Base-by-base conservation (phyloP, 2,797 vertebrate genomes). In the Hyperoplus lanceolatus region DNA sequence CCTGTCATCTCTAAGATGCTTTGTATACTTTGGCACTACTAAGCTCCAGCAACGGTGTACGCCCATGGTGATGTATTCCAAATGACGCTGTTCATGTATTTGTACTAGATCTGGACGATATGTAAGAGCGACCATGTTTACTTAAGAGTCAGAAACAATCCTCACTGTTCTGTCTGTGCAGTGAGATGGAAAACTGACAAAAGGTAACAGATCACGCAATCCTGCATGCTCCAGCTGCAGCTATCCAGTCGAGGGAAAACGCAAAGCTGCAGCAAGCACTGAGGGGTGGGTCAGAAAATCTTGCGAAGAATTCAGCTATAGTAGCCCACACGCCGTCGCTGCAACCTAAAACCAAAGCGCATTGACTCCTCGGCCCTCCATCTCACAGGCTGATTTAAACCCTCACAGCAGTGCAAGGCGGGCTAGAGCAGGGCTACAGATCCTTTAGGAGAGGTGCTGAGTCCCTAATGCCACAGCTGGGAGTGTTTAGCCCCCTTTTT, bases 391-490 rank as follows among this genome's bases (percentile, higher is more conserved):
- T 91, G 88, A 88, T 90, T 87, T 83, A 80, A 77, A 84, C 73
- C 45, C 72, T 4, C 46, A 51, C 66, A 49, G 64, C 70, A 66
- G 53, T 13, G 80, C 10, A 68, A 74, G 57, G 77, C 29, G 29
- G 70, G 57, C 78, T 63, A 14, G 53, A 15, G 29, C 29, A 29
- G 62, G 75, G 61, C 67, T 64, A 46, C 78, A 83, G 80, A 81
- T 86, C 81, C 73, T 84, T 29, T 81, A 43, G 73, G 84, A 87
- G 88, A 89, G 83, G 85, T 79, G 80, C 82, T 84, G 63, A 87
- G 80, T 86, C 87, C 84, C 81, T 86, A 86, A 81, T 61, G 79
- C 89, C 84, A 80, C 92, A 94, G 89, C 93, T 94, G 93, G 87
- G 85, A 92, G 84, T 69, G 84, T 89, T 94, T 93, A 93, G 77